Evolutionary conservation across 2,797 vertebrate species (phyloP).

Genomic region (Sebastes wilsoni): DNA sequence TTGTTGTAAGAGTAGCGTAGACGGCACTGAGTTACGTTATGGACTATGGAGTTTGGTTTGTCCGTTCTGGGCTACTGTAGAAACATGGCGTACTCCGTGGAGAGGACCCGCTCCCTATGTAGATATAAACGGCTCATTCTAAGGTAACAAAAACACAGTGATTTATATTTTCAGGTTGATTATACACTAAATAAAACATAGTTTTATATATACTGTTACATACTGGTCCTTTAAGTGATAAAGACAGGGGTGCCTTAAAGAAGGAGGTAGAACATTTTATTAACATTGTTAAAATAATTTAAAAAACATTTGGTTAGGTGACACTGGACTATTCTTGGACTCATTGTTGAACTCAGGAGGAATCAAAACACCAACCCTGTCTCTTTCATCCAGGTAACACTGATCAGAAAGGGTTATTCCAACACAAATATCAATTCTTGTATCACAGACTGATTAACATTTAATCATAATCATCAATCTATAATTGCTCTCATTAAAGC

Average conservation of each 20-base stretch:
- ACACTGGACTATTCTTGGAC: neutral
- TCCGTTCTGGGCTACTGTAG: too few species aligned
- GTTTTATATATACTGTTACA: too few species aligned
- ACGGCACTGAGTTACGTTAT: too few species aligned
- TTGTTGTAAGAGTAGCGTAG: too few species aligned
- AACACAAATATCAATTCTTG: neutral
- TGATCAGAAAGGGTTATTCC: neutral
- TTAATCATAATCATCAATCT: neutral
- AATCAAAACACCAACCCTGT: neutral
- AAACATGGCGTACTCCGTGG: too few species aligned
- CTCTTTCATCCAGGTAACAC: neutral
- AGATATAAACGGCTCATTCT: too few species aligned
- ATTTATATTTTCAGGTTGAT: too few species aligned
- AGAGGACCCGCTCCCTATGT: too few species aligned
- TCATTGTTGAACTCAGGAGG: neutral
- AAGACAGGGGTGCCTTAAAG: neutral
- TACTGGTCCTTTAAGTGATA: neutral
- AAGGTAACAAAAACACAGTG: too few species aligned
- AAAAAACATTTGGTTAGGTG: slow-evolving; percentile 21
- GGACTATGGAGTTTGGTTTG: too few species aligned
- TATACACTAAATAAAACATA: too few species aligned
- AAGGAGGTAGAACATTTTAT: slow-evolving; percentile 66
- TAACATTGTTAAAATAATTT: slow-evolving; percentile 18
- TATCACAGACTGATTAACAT: neutral
- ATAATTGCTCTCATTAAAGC: neutral